These are phyloP conservation scores for Okapia johnstoni DNA, from an alignment of 2,113 vertebrate species.

Conservation along the genomic window DNA sequence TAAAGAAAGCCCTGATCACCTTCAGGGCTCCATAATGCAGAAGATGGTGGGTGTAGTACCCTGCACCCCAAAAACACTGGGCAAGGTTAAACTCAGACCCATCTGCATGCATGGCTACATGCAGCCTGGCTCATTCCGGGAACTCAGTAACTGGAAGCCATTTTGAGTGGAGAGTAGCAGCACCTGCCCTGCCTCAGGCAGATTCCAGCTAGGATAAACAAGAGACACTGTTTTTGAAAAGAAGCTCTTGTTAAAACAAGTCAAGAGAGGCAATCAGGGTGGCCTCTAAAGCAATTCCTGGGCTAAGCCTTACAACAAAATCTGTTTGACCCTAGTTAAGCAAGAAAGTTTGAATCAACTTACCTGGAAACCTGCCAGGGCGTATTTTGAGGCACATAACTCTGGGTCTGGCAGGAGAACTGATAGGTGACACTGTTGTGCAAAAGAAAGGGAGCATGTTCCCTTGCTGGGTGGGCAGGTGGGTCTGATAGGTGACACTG, in stretches of 20 bases:
- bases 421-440: no score
- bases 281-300: background rate
- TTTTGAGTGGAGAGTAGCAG: background rate
- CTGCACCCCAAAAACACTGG: background rate
- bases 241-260: background rate
- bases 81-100: background rate
- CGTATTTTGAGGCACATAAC: rapidly evolving
- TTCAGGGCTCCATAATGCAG: background rate
- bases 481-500: background rate
- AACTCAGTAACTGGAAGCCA: rapidly evolving
- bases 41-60: background rate
- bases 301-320: background rate
- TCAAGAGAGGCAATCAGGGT: background rate
- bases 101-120: no score
- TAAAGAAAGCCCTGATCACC: background rate
- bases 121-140: no score
- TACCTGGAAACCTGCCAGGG: background rate
- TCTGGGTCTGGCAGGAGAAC: rapidly evolving
- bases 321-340: background rate
- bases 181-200: background rate
- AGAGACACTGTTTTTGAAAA: slow-evolving; percentile 28
- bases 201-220: background rate
- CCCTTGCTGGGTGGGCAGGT: background rate
- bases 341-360: background rate
- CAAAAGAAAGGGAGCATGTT: background rate